Evolutionary conservation across 2,888 invertebrate genomes (phyloP).

Genomic region (Prosapia bicincta): DNA sequence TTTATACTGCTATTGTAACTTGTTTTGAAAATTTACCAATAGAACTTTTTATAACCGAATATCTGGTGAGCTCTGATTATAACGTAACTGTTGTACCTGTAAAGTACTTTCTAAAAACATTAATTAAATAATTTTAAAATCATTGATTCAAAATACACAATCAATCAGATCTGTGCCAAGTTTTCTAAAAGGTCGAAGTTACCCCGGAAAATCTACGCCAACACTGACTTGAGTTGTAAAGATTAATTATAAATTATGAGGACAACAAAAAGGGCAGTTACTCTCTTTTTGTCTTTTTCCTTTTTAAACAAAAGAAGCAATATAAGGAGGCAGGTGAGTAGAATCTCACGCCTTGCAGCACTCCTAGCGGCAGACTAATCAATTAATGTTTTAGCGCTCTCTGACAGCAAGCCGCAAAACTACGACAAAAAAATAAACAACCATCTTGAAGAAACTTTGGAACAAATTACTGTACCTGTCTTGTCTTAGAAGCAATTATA

Average conservation of each 20-base stretch:
- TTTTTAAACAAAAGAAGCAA: not conserved
- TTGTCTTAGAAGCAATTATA: not conserved
- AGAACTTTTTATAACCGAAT: too few species aligned
- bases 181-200: too few species aligned
- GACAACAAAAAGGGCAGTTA: not conserved
- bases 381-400: not conserved
- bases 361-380: slow-evolving; percentile 2
- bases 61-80: too few species aligned
- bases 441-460: not conserved
- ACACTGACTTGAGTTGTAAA: too few species aligned
- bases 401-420: not conserved
- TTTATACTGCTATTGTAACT: too few species aligned
- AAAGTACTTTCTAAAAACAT: too few species aligned
- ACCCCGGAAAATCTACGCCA: too few species aligned
- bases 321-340: not conserved
- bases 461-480: not conserved
- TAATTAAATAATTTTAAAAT: too few species aligned
- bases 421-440: not conserved
- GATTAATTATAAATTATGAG: not conserved
- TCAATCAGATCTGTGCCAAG: too few species aligned
- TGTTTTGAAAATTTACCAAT: too few species aligned
- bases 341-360: not conserved
- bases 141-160: too few species aligned
- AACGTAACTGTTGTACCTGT: too few species aligned
- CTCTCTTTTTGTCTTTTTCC: not conserved